Evolutionary conservation across 1,140 invertebrate species (phyloP).

Genomic region (Eumaeus atala): DNA sequence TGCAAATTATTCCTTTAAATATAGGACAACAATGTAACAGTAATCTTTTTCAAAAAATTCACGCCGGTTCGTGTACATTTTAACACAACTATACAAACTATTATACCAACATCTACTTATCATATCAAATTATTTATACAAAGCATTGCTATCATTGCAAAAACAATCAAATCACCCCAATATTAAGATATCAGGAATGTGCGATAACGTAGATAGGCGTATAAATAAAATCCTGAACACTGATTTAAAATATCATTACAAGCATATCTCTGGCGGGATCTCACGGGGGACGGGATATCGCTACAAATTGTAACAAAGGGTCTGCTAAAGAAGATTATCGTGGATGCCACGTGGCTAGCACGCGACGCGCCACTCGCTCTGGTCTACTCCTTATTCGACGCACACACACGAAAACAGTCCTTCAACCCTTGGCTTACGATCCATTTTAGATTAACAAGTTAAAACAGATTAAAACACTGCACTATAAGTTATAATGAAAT

Average conservation of each 20-base stretch:
- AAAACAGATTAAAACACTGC: constrained; percentile 12
- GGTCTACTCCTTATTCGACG: constrained; percentile 21
- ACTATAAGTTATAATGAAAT: constrained; percentile 28
- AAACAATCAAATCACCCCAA: constrained; percentile 11
- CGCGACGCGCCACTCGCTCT: constrained; percentile 52
- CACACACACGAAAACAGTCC: constrained; percentile 24
- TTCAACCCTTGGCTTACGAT: constrained; percentile 15
- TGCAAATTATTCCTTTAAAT: no score
- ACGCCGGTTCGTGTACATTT: no score
- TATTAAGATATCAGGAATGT: constrained; percentile 11
- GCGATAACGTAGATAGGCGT: constrained; percentile 21
- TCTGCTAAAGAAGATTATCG: constrained; percentile 65
- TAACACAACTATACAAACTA: no score
- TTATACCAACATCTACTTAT: neutral
- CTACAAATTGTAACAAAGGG: constrained; percentile 70
- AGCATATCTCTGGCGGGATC: constrained; percentile 61
- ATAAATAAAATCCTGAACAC: constrained; percentile 37
- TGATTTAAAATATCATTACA: constrained; percentile 72
- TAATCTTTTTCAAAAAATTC: no score
- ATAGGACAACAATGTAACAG: no score
- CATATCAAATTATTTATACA: neutral
- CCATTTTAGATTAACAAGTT: constrained; percentile 18
- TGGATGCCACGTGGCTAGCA: constrained; percentile 51
- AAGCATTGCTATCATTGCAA: neutral
- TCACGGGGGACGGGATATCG: constrained; percentile 48